Conservation (phyloP, 2,888 invertebrate genomes). For the Drosophila buzzatii region DNA sequence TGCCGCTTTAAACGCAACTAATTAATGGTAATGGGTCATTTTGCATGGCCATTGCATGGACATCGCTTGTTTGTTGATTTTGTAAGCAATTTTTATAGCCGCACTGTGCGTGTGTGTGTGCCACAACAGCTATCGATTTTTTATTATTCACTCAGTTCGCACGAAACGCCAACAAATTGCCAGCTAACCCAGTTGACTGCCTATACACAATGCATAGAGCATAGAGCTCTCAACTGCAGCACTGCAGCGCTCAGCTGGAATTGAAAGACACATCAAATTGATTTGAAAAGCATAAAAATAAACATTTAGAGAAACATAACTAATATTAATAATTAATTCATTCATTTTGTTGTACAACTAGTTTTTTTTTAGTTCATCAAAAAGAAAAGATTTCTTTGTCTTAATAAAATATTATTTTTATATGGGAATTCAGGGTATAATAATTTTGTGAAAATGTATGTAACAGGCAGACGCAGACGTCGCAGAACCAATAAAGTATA, state of each 20-base stretch:
- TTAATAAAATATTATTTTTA: too few species aligned
- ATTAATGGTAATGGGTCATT: conserved; percentile 79
- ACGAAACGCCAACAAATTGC: conserved; percentile 46
- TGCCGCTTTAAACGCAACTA: conserved; percentile 74
- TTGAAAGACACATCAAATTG: not conserved
- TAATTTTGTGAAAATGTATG: too few species aligned
- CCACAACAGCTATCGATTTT: conserved; percentile 63
- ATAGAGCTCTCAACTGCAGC: not conserved
- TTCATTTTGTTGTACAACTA: too few species aligned
- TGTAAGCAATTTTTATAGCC: conserved; percentile 67
- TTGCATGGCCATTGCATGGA: conserved; percentile 77
- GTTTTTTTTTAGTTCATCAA: too few species aligned
- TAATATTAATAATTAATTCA: too few species aligned
- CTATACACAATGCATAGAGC: not conserved
- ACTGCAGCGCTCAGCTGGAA: not conserved
- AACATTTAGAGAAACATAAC: too few species aligned
- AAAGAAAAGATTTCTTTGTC: too few species aligned
- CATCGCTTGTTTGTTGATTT: conserved; percentile 77
- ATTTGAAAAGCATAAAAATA: not conserved
- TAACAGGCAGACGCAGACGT: too few species aligned
- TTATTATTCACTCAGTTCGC: conserved; percentile 37
- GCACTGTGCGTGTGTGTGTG: conserved; percentile 18
- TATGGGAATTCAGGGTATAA: too few species aligned
- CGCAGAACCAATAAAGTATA: too few species aligned
- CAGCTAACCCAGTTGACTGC: conserved; percentile 17